Percentiles rank a stretch among this genome's conserved stretches.
phyloP scores from a whole-genome alignment of 2,888 invertebrate genomes.

The Orthonevra nobilis region DNA sequence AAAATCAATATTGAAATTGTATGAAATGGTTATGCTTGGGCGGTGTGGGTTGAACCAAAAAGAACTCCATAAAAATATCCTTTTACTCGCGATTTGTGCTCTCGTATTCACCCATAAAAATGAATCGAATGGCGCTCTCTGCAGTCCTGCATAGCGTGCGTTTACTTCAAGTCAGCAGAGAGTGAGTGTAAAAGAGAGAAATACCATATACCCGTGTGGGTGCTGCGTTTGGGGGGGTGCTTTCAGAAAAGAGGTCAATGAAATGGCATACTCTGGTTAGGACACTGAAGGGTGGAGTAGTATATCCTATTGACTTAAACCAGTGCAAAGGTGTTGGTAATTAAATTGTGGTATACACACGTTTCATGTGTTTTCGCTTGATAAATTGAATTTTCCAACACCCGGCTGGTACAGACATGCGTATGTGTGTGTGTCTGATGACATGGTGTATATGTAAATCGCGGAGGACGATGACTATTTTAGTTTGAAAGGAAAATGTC shows the following conservation, averaged over 20 bases:
- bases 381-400: constrained; percentile 70
- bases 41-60: neutral
- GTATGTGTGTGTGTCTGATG: neutral
- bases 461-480: constrained; percentile 16
- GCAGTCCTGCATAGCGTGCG: too few species aligned
- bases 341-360: constrained; percentile 51
- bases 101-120: too few species aligned
- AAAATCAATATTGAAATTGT: constrained; percentile 30
- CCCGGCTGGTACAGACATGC: neutral
- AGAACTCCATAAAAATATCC: too few species aligned
- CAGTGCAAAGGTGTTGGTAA: constrained; percentile 52
- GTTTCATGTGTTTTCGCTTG: constrained; percentile 40
- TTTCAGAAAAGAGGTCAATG: constrained; percentile 76
- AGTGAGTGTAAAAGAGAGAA: too few species aligned
- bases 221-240: constrained; percentile 17
- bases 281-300: constrained; percentile 8
- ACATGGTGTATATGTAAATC: constrained; percentile 16
- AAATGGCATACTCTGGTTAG: constrained; percentile 72
- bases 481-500: neutral
- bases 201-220: too few species aligned
- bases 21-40: neutral
- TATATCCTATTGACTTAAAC: neutral
- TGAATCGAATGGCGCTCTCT: neutral
- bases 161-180: too few species aligned
- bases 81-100: constrained; percentile 30